Evolutionary conservation across 2,113 vertebrate species (phyloP).

Genomic region (Tylochromis polylepis): DNA sequence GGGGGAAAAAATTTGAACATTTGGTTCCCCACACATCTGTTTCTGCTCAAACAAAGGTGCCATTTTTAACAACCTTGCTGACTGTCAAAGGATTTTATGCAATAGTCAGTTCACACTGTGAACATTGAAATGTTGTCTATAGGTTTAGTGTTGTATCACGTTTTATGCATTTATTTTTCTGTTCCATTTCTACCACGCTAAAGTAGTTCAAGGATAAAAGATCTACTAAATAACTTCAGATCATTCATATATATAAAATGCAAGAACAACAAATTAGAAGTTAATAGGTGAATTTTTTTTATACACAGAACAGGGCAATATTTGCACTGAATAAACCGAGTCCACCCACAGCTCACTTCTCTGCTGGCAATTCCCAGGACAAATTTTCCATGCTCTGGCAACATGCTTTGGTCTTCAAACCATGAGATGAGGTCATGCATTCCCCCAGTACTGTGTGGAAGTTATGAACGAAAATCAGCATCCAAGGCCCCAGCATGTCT

Average conservation of each 20-base stretch:
- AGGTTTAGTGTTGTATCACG: not conserved
- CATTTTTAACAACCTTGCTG: not conserved
- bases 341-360: not conserved
- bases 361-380: not conserved
- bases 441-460: not conserved
- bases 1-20: not conserved
- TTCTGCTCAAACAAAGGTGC: not conserved
- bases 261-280: not conserved
- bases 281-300: not conserved
- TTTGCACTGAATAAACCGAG: not conserved
- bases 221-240: not conserved
- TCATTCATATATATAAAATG: not conserved
- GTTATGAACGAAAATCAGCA: not conserved
- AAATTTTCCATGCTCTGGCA: not conserved
- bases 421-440: not conserved
- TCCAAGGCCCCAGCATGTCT: not conserved
- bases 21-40: constrained; percentile 20
- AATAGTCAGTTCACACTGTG: not conserved
- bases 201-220: not conserved
- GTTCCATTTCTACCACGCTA: not conserved
- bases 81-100: not conserved
- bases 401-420: not conserved
- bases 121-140: not conserved
- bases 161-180: not conserved
- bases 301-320: not conserved